Evolutionary conservation across 2,113 vertebrate species (phyloP), one percentile per base, ranked within the genome.

Genomic region (Thamnophis sirtalis): DNA sequence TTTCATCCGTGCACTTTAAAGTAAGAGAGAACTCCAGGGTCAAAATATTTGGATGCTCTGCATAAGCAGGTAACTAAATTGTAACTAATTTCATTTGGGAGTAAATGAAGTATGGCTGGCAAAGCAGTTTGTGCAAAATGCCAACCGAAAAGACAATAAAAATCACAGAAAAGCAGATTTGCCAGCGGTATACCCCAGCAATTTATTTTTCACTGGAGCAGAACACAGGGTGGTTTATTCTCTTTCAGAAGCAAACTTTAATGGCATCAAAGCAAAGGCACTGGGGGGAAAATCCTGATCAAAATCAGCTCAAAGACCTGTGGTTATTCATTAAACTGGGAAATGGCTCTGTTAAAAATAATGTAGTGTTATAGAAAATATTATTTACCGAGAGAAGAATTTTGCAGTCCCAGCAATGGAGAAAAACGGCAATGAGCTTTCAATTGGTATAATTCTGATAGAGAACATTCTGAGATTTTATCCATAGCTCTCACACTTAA

Each of bases 271-370:
- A 93, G 88, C 84, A 96, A 55, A 49, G 49, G 26, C 86, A 55
- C 89, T 94, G 91, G 86, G 91, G 86, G 90, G 96, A 95, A 96
- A 89, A 96, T 97, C 94, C 94, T 96, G 97, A 97, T 97, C 96
- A 92, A 84, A 89, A 92, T 92, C 58, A 0, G 0, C 86, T 92
- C 89, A 94, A 96, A 96, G 94, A 87, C 33, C 93, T 93, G 48
- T 90, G 68, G 68, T 80, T 80, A 86, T 84, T 73, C 88, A 92
- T 53, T 93, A 86, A 90, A 58, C 68, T 90, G 91, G 87, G 87
- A 93, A 96, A 93, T 43, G 91, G 68, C 50, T 90, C 51, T 63
- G 95, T 95, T 96, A 96, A 94, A 56, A 94, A 94, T 97, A 96
- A 96, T 95, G 96, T 9, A 95, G 96, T 10, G 93, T 97, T 96